Evolutionary conservation across 1,140 invertebrate species (phyloP).

Genomic region (Tenebrio molitor): DNA sequence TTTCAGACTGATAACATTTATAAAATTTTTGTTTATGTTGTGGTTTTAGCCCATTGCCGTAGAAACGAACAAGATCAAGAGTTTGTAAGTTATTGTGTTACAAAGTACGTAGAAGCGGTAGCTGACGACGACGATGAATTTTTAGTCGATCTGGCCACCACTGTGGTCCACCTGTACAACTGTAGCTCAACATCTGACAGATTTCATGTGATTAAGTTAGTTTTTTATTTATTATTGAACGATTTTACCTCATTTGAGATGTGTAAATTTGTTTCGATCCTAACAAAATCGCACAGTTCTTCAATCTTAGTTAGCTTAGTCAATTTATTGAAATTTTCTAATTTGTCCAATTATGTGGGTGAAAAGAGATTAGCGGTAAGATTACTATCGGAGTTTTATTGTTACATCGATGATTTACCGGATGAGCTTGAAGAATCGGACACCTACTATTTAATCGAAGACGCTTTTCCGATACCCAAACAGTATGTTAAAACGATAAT

Average conservation of each 20-base stretch:
- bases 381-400: slow-evolving; percentile 17
- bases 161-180: slow-evolving; percentile 11
- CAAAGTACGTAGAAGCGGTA: slow-evolving; percentile 5
- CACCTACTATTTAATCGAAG: slow-evolving; percentile 41
- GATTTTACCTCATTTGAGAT: slow-evolving; percentile 8
- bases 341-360: slow-evolving; percentile 12
- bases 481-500: slow-evolving; percentile 13
- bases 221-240: slow-evolving; percentile 24
- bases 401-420: slow-evolving; percentile 2
- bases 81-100: slow-evolving; percentile 13
- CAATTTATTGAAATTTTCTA: background rate
- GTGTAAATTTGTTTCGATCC: slow-evolving; percentile 22
- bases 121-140: slow-evolving; percentile 22
- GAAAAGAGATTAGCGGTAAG: slow-evolving; percentile 1
- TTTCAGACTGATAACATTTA: slow-evolving; percentile 36
- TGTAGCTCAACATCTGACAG: background rate
- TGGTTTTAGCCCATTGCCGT: slow-evolving; percentile 41
- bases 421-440: background rate
- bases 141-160: slow-evolving; percentile 11
- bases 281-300: slow-evolving; percentile 15
- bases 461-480: slow-evolving; percentile 17
- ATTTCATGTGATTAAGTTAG: slow-evolving; percentile 15
- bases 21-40: slow-evolving; percentile 51
- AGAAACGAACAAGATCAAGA: background rate
- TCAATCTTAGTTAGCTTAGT: slow-evolving; percentile 6